These are phyloP conservation scores for Miichthys miiuy DNA, from an alignment of 2,797 vertebrate species.

Conservation along the genomic window DNA sequence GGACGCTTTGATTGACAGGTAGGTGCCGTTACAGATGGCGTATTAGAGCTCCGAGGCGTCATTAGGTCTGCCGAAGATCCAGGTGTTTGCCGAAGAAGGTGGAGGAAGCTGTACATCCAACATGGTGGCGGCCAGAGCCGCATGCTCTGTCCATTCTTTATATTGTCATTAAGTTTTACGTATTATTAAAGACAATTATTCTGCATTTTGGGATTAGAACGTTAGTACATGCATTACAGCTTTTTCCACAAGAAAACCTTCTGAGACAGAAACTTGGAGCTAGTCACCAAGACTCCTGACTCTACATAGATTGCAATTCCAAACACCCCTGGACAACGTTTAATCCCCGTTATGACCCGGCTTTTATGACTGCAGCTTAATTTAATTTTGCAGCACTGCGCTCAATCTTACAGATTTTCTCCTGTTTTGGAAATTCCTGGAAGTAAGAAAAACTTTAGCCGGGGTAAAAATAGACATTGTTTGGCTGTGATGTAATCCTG, in stretches of 20 bases:
- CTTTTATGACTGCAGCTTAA: constrained; percentile 50
- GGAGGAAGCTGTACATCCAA: no score
- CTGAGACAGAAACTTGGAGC: constrained; percentile 16
- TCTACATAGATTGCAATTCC: constrained; percentile 30
- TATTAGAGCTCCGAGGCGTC: no score
- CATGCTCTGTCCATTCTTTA: no score
- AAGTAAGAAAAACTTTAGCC: constrained; percentile 77
- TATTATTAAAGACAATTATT: no score
- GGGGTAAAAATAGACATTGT: constrained; percentile 84
- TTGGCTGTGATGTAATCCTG: constrained; percentile 81
- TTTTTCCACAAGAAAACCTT: neutral
- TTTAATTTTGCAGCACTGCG: constrained; percentile 45
- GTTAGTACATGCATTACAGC: neutral
- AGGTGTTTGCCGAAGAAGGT: no score
- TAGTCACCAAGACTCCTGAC: constrained; percentile 5
- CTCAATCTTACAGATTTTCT: constrained; percentile 68
- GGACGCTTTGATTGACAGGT: no score
- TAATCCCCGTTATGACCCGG: constrained; percentile 55
- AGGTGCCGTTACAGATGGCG: no score
- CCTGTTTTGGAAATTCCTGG: constrained; percentile 83
- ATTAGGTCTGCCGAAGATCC: no score
- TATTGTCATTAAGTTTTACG: no score
- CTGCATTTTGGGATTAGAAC: neutral
- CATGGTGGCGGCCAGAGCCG: no score
- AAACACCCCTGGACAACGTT: constrained; percentile 42